Evolutionary conservation across 2,113 vertebrate species (phyloP), one percentile per base, ranked within the genome.

Genomic region (Holacanthus passer): DNA sequence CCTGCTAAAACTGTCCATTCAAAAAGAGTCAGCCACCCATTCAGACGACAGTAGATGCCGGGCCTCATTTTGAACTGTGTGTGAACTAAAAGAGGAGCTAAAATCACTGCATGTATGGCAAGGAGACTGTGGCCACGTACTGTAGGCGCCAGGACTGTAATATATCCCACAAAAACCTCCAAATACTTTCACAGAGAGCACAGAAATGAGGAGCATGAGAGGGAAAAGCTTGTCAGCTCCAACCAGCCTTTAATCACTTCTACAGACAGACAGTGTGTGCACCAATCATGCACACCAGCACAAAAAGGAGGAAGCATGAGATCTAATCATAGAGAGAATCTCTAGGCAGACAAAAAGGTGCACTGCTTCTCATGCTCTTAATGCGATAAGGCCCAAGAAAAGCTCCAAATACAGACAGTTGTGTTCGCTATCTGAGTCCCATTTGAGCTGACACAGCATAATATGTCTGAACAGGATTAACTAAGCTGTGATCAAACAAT

Each of bases 401-500:
- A 48, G 53, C 74, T 79, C 56, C n/a, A 27, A 45, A 81, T 31
- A 73, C 56, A 35, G 69, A 35, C 58, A 66, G 69, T 12, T 58
- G 60, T 27, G 19, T 14, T 79, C 62, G 20, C 52, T n/a, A 32
- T 32, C 50, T 0, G 58, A 35, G 56, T 50, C 63, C n/a, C 7
- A 19, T 72, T 53, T 70, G 31, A 73, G 71, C 87, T 82, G 79
- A 83, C 77, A 71, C 53, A 71, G 79, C 67, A 62, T 66, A 50
- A 83, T 67, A 29, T 68, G 74, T 83, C 52, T 74, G 77, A 92
- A 82, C 84, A 89, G 83, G 90, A 90, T 87, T 74, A 87, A 72
- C 73, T 16, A 29, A 86, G 83, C 90, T 74, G 79, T 73, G 75
- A 83, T 91, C 84, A 94, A 93, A 93, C 90, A 93, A 85, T 79